phyloP scores from a whole-genome alignment of 2,113 vertebrate genomes.

The Phrynosoma blainvillii region DNA sequence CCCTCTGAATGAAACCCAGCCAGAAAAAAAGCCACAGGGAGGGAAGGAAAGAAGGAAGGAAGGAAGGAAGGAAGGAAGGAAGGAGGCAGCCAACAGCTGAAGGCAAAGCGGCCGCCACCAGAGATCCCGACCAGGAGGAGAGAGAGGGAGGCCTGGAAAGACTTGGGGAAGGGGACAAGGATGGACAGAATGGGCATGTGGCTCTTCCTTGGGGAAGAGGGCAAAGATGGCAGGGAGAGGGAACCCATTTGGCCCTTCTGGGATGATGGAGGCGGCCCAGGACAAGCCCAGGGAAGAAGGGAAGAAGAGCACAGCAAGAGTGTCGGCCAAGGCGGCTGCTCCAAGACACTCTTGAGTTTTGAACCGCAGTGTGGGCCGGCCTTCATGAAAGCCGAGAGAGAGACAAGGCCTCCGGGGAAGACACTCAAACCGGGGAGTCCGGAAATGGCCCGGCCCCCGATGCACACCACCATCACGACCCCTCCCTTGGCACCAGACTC shows the following conservation, averaged over 20 bases:
- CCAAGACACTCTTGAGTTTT: conserved; percentile 22
- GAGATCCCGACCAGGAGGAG: too few species aligned
- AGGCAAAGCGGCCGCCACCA: neutral
- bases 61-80: neutral
- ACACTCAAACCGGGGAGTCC: too few species aligned
- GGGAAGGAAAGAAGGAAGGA: neutral
- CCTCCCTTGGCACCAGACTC: conserved; percentile 2
- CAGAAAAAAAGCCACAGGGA: neutral
- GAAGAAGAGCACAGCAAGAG: neutral
- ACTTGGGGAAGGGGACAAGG: too few species aligned
- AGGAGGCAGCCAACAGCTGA: neutral
- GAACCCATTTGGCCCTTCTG: neutral
- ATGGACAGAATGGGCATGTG: neutral
- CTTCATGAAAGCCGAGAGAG: conserved; percentile 26
- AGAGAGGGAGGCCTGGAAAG: neutral
- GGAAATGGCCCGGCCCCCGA: neutral
- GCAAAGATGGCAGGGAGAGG: too few species aligned
- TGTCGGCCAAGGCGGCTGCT: too few species aligned
- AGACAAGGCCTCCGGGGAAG: neutral
- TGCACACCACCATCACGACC: too few species aligned
- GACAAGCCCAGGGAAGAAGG: neutral
- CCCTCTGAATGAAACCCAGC: too few species aligned
- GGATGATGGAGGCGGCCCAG: too few species aligned
- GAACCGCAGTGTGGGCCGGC: neutral
- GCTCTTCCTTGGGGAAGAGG: neutral